Percentiles rank a stretch among this genome's conserved stretches.
Conservation (phyloP, 2,113 vertebrate species). For the Gallinago paraguaiae region DNA sequence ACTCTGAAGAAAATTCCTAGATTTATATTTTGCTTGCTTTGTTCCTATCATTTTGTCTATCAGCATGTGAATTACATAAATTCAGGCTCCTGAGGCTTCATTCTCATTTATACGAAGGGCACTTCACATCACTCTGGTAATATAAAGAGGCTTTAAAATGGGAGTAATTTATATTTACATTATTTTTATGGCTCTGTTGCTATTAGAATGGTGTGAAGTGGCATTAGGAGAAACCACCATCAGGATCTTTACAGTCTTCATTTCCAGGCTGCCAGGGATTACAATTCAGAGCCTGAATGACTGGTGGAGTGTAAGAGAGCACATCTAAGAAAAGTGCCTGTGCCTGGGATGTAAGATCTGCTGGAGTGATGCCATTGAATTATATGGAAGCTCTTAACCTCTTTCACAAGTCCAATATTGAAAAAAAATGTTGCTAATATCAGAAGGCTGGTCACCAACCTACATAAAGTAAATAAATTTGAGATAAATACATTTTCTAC, state of each 20-base stretch:
- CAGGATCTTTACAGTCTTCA: neutral
- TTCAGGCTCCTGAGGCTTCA: neutral
- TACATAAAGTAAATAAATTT: neutral
- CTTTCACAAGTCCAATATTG: neutral
- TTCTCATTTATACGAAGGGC: neutral
- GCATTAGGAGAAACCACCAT: neutral
- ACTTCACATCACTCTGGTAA: slow-evolving; percentile 11
- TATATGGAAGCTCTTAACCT: slow-evolving; percentile 15
- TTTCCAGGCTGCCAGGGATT: neutral
- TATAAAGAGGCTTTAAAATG: neutral
- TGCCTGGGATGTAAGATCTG: neutral
- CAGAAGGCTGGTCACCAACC: neutral
- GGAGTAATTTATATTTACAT: slow-evolving; percentile 43
- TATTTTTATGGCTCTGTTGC: slow-evolving; percentile 29
- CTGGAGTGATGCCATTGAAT: neutral
- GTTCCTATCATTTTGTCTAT: neutral
- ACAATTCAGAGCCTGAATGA: neutral
- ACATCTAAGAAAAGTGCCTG: neutral
- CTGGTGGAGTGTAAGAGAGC: neutral
- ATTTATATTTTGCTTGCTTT: neutral
- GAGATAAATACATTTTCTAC: neutral
- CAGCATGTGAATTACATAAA: neutral
- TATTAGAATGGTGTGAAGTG: neutral
- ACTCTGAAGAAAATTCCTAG: neutral
- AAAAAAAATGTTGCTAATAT: neutral